Base-by-base conservation (phyloP, 2,113 vertebrate species). In the Dicerorhinus sumatrensis region DNA sequence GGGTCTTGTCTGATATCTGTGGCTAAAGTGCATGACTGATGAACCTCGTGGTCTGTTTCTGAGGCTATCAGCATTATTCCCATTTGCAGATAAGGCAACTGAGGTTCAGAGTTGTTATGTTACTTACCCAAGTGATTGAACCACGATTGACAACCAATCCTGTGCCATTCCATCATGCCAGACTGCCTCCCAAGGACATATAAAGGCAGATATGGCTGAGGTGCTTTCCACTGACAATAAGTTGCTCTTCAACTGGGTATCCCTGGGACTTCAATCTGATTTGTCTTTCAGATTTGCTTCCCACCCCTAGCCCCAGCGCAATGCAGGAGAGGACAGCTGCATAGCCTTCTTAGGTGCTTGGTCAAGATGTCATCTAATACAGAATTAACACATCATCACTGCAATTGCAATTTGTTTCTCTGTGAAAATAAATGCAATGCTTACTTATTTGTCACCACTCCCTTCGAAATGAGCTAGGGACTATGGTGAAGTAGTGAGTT, bases 311-410 rank as follows among this genome's bases (percentile, higher is more conserved):
- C 18, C 36, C 21, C 67, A 31, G 86, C 48, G 63, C 10, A 46
- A 62, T 76, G 39, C 87, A 76, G 80, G 85, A 91, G 76, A 54
- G 92, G n/a, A 97, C n/a, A 90, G 56, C 48, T 80, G 69, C 48
- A 23, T 5, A 31, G 42, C 86, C 88, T 98, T 96, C 63, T 91
- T 96, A 97, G 95, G 83, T 80, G 21, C 81, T 70, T 92, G 80
- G 65, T 97, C 89, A 94, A 97, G 81, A 95, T 93, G 73, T 62
- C 63, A 46, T 31, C 93, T 79, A 48, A 46, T 72, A 46, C 0
- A 5, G 88, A 98, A 97, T 97, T 96, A 97, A 92, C 89, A 89
- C 84, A 89, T 97, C 92, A 91, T 70, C 85, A 48, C 83, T 2
- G 6, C 54, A 69, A 56, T 36, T 81, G 23, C 29, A 96, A 92